A percentile compares a stretch with the other conserved stretches of the same genome.
Evolutionary conservation across 2,113 vertebrate species (phyloP).

Genomic region (Python bivittatus): DNA sequence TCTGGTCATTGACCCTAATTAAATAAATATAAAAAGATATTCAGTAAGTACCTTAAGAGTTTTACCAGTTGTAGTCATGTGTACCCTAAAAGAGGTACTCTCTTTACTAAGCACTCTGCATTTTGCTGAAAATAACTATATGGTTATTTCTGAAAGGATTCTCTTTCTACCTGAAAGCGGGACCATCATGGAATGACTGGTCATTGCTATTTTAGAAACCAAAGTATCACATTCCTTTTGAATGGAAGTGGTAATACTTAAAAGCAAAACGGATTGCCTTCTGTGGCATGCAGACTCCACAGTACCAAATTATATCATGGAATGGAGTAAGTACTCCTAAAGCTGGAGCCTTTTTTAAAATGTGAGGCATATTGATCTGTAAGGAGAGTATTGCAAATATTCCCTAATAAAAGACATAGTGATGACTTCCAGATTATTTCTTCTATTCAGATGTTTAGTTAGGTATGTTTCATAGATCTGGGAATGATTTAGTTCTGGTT

Average conservation of each 20-base stretch:
- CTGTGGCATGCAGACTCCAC: not conserved
- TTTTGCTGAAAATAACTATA: not conserved
- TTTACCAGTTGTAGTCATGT: not conserved
- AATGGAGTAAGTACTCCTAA: not conserved
- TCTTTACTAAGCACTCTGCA: not conserved
- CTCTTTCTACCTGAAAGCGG: not conserved
- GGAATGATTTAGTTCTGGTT: not conserved
- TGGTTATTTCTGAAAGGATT: not conserved
- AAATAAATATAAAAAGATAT: not conserved
- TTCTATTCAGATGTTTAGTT: not conserved
- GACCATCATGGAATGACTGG: not conserved
- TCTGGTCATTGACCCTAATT: not conserved
- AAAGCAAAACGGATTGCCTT: not conserved
- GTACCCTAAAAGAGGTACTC: not conserved
- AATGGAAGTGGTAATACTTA: not conserved
- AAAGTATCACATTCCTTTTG: not conserved
- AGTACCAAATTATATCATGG: not conserved
- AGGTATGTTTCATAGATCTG: not conserved
- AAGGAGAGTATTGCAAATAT: not conserved
- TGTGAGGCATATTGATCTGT: not conserved
- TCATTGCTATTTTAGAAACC: not conserved
- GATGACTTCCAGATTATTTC: not conserved
- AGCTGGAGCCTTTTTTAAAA: not conserved
- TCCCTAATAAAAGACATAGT: not conserved
- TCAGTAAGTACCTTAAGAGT: not conserved